These are phyloP conservation scores for Glaucopsyche alexis DNA, from an alignment of 2,888 invertebrate species.

Conservation along the genomic window DNA sequence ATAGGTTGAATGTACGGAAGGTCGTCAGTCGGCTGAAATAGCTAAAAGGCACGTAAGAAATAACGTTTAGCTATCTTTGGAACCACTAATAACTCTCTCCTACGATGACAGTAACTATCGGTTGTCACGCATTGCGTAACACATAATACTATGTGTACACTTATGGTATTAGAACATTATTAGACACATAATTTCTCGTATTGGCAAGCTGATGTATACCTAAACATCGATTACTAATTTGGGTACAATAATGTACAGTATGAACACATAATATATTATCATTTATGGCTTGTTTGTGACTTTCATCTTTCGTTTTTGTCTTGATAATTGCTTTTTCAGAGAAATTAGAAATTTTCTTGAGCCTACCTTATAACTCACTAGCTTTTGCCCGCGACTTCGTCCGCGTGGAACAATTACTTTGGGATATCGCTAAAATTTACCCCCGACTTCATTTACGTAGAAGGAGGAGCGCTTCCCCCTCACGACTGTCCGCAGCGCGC, in stretches of 20 bases:
- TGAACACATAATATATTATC: neutral
- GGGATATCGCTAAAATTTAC: no score
- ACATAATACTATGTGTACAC: conserved; percentile 19
- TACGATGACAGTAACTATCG: conserved; percentile 8
- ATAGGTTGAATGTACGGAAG: neutral
- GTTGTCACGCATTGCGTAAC: conserved; percentile 27
- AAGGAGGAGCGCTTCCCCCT: no score
- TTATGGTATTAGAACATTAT: conserved; percentile 12
- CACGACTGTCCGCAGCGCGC: no score
- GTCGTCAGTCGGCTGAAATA: neutral
- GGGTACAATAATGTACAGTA: neutral
- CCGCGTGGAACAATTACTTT: no score
- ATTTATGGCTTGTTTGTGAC: neutral
- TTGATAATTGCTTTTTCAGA: conserved; percentile 14
- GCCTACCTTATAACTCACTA: no score
- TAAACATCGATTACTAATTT: neutral
- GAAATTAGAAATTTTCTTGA: neutral
- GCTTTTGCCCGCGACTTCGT: no score
- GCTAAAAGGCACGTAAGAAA: conserved; percentile 11
- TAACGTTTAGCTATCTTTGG: conserved; percentile 20
- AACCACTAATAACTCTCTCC: conserved; percentile 21
- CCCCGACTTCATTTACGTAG: no score
- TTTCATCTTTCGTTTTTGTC: neutral
- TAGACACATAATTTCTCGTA: conserved; percentile 9
- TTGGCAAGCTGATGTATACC: neutral